Base-by-base conservation (phyloP, 2,113 vertebrate species). In the Nibea coibor region DNA sequence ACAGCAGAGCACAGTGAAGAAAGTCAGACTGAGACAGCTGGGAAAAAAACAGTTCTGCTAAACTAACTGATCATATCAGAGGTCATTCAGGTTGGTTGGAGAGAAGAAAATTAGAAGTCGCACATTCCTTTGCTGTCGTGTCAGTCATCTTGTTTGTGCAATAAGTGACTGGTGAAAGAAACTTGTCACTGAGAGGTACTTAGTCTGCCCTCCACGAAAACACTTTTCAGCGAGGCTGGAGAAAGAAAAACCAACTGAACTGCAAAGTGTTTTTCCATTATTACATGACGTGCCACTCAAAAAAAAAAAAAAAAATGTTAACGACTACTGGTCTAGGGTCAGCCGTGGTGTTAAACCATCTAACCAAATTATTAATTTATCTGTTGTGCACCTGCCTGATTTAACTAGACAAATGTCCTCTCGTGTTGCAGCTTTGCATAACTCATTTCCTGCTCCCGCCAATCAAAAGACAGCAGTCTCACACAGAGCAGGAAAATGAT, bases 351-450 rank as follows among this genome's bases (percentile, higher is more conserved):
- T 80, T 56, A 67, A 87, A 82, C 66, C 68, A 87, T 86, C 24
- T 47, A 74, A 84, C 53, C 74, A 82, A 88, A 86, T 66, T 0
- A 74, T 62, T 61, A 0, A 12, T 82, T 85, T 88, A 39, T 83
- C 12, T 70, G 45, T 68, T 63, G 54, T 64, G 24, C 62, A 59
- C 65, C 58, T 39, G 64, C 39, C 61, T 80, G 56, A 90, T 91
- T 90, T 90, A 72, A 84, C 87, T 86, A 88, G 28, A 72, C 87
- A 91, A 89, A 88, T 87, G 64, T 53, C 62, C 47, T 59, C 35
- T 65, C 28, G 14, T 75, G n/a, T 47, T 58, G 17, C 16, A 11
- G 12, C 10, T 84, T 93, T 88, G 78, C 84, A 87, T 82, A 48
- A 17, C 56, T 65, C 19, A 19, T 81, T 81, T 89, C 82, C 79